Evolutionary conservation across 1,140 invertebrate species (phyloP).

Genomic region (Platorchestia sp.): DNA sequence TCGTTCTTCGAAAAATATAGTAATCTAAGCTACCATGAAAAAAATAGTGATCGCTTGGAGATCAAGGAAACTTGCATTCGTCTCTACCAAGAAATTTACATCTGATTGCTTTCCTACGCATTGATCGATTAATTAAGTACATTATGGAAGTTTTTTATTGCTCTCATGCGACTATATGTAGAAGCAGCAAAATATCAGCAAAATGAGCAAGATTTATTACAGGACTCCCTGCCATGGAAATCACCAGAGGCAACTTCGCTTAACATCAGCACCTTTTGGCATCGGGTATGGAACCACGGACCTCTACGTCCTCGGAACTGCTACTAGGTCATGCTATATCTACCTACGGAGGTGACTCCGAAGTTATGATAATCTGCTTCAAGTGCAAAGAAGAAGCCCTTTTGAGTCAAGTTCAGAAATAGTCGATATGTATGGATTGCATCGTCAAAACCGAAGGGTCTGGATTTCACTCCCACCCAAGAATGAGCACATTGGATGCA

Average conservation of each 20-base stretch:
- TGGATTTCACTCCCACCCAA: not conserved
- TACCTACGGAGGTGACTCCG: not conserved
- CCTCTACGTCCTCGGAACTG: not conserved
- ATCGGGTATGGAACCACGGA: not conserved
- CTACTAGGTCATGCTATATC: not conserved
- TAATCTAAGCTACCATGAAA: slow-evolving; percentile 45
- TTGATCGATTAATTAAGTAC: slow-evolving; percentile 19
- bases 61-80: not conserved
- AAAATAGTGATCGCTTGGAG: slow-evolving; percentile 40
- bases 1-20: slow-evolving; percentile 49
- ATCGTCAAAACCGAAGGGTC: not conserved
- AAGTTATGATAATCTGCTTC: not conserved
- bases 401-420: slow-evolving; percentile 22
- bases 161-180: not conserved
- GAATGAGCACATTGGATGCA: not conserved
- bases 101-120: slow-evolving; percentile 51
- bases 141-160: slow-evolving; percentile 50
- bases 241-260: not conserved
- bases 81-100: slow-evolving; percentile 25
- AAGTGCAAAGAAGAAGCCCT: not conserved
- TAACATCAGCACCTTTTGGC: not conserved
- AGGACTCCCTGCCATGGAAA: not conserved
- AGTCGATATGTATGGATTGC: slow-evolving; percentile 52
- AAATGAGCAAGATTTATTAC: slow-evolving; percentile 7
- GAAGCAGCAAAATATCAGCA: slow-evolving; percentile 44